A percentile compares a stretch with the other conserved stretches of the same genome.
These are phyloP conservation scores for Puntigrus tetrazona DNA, from an alignment of 2,113 vertebrate genomes.

Conservation along the genomic window DNA sequence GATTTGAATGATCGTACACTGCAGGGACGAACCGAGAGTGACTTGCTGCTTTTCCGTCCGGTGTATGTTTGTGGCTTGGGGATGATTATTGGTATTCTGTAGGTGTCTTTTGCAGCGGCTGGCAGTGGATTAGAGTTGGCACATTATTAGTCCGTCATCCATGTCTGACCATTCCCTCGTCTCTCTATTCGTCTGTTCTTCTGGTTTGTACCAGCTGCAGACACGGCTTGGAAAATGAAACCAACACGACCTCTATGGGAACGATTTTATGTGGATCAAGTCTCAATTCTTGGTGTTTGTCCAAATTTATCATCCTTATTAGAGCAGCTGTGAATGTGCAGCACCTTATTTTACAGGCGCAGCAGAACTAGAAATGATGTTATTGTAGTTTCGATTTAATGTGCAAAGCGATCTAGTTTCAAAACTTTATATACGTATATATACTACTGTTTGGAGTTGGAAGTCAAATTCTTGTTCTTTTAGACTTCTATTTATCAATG, in stretches of 20 bases:
- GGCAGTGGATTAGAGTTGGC: not conserved
- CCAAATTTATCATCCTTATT: not conserved
- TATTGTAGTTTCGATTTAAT: not conserved
- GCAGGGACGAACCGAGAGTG: too few relatives aligned
- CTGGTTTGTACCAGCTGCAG: not conserved
- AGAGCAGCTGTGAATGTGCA: not conserved
- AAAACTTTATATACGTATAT: too few relatives aligned
- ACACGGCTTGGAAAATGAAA: slow-evolving; percentile 1
- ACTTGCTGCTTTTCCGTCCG: too few relatives aligned
- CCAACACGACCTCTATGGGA: not conserved
- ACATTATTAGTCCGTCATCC: not conserved
- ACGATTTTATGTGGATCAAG: not conserved
- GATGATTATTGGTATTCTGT: not conserved
- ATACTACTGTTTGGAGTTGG: too few relatives aligned
- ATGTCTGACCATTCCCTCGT: not conserved
- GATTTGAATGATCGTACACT: too few relatives aligned
- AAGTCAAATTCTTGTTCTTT: too few relatives aligned
- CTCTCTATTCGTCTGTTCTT: not conserved
- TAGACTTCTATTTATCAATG: too few relatives aligned
- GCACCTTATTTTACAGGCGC: not conserved
- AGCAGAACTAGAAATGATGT: not conserved
- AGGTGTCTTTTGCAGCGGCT: not conserved
- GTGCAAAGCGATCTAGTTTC: not conserved
- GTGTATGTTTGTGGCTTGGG: not conserved
- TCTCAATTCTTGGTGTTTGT: not conserved